A percentile compares a stretch with the other conserved stretches of the same genome.
These are phyloP conservation scores for Scopus umbretta DNA, from an alignment of 2,113 vertebrate species.

Conservation along the genomic window DNA sequence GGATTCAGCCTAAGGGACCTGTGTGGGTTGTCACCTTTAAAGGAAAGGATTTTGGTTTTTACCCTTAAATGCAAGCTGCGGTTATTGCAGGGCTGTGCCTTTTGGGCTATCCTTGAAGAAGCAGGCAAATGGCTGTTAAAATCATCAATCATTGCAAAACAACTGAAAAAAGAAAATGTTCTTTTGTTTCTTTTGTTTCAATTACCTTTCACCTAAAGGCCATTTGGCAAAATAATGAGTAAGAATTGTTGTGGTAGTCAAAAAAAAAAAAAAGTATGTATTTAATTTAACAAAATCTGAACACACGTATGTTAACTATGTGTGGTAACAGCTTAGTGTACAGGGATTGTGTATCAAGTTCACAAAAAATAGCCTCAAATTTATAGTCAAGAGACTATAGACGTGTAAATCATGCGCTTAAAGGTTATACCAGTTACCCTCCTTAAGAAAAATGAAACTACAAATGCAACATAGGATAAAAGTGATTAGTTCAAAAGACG, in stretches of 20 bases:
- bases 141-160: neutral
- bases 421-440: too few relatives aligned
- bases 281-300: neutral
- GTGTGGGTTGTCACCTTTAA: neutral
- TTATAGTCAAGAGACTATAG: rapidly evolving
- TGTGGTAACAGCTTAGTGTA: neutral
- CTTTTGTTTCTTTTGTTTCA: neutral
- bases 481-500: neutral
- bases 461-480: neutral
- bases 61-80: neutral
- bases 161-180: neutral
- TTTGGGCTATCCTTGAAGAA: neutral
- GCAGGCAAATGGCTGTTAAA: neutral
- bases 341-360: neutral
- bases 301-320: rapidly evolving
- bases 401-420: neutral
- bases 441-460: neutral
- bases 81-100: neutral
- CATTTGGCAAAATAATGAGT: neutral
- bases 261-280: neutral
- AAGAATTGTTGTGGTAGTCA: neutral
- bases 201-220: neutral
- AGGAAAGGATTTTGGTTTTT: neutral
- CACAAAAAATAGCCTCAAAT: neutral
- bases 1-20: too few relatives aligned